Base-by-base conservation (phyloP, 2,888 invertebrate species). In the Molorchus minor region DNA sequence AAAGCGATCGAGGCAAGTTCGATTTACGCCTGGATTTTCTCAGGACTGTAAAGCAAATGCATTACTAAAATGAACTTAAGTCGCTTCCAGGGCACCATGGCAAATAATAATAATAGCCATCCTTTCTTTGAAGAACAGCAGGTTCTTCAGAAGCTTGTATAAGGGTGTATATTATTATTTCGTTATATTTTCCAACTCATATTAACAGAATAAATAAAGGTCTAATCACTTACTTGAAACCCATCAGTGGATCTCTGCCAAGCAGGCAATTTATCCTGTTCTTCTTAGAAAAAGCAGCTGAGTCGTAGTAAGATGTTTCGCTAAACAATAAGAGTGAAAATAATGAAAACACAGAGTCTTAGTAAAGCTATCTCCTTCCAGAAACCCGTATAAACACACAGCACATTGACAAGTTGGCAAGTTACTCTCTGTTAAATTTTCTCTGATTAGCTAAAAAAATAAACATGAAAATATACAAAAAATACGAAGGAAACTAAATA, bases 311-410 rank as follows among this genome's bases (percentile, higher is more conserved):
- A 93, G 83, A 77, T 94, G 94, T 29, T 89, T 87, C 4, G 88
- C 88, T 49, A 96, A 82, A 77, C 96, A 96, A 71, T 88, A 88
- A 61, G 89, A 90, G 81, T 96, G 96, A 79, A 94, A 93, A 79
- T 94, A 91, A 76, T 96, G 96, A 80, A 92, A 95, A 80, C 96
- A 96, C 68, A 89, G 88, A 0, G 95, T 95, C 80, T 92, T 93
- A 21, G 90, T 91, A 77, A 95, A 94, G 61, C 88, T 87, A 72
- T 94, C 94, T 0, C 90, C 91, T 13, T 89, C 88, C 7, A 85
- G 83, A 77, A 95, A 95, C 10, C 90, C 91, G 73, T 91, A 94
- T 29, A 95, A 83, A 75, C 96, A 96, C 56, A 96, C 91, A 21
- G 91, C 92, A 79, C 96, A 96, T 65, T 92, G 91, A 1, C 93